Evolutionary conservation across 2,113 vertebrate genomes (phyloP).

Genomic region (Numida meleagris): DNA sequence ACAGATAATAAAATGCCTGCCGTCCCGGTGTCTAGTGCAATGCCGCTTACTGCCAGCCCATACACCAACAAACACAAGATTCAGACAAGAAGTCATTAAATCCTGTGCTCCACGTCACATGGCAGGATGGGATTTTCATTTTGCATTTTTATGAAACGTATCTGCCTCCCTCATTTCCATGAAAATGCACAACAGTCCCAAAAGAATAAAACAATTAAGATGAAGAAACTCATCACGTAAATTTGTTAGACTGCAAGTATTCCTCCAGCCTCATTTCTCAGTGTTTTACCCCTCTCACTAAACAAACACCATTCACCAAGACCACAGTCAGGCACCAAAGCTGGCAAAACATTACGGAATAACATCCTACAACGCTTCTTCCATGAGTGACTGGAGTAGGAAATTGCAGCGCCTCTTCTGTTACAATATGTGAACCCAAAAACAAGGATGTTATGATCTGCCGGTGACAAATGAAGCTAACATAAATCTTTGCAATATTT

Average conservation of each 20-base stretch:
- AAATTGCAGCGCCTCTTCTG: neutral
- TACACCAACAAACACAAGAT: neutral
- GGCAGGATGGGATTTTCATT: neutral
- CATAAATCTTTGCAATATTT: neutral
- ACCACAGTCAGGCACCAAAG: neutral
- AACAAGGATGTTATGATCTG: neutral
- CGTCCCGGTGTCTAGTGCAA: neutral
- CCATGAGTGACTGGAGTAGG: accelerated
- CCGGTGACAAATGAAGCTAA: neutral
- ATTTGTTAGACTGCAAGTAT: neutral
- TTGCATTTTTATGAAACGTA: neutral
- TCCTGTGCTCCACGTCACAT: neutral
- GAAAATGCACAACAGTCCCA: neutral
- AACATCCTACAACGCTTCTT: neutral
- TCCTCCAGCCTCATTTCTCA: neutral
- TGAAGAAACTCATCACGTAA: neutral
- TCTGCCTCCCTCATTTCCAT: neutral
- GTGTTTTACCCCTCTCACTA: neutral
- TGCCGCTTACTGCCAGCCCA: neutral
- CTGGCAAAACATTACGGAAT: neutral
- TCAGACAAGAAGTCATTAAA: neutral
- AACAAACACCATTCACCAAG: neutral
- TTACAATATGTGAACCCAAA: neutral
- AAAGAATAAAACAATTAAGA: neutral
- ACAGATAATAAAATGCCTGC: neutral